Base-by-base conservation (phyloP, 2,888 invertebrate species). In the Malthinus seriepunctatus region DNA sequence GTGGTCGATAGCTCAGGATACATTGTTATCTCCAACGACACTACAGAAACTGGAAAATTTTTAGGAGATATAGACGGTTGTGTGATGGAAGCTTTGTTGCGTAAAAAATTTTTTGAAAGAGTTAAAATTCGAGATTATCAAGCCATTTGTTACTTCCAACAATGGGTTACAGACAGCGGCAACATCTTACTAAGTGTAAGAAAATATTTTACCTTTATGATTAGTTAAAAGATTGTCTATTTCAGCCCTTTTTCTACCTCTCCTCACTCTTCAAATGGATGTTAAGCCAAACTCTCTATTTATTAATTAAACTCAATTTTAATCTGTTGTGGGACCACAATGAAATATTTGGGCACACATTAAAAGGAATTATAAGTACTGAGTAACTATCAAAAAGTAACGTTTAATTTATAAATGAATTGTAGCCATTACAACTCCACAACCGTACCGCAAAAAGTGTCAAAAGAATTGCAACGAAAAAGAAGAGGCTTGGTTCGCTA, bases 1-100 rank as follows among this genome's bases (percentile, higher is more conserved):
- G 83, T 97, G n/a, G 83, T 97, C 38, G 97, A 97, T 75, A 91
- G 90, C 75, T 93, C 94, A 69, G 97, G 95, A 0, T 97, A 94
- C 75, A 83, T 95, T 6, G 84, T 96, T 1, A 81, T 93, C 8
- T 86, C 92, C 0, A 84, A 87, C 67, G 79, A 86, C 12, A 78
- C 82, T 33, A 81, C 84, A 35, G 82, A 90, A 48, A 89, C 89
- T 0, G 95, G 96, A 0, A 82, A 83, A 67, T 96, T 97, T 80
- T 93, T 96, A 75, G 96, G 96, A 0, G 88, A 88, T 62, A 81
- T 91, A 23, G 88, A 91, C 66, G 88, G 88, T 8, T 86, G 88
- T 33, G 86, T 95, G 2, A 86, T 95, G 85, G 83, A 87, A 52
- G 84, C 87, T 0, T 87, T 95, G 82, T 81, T 94, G 1, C 79